Percentiles rank a stretch among this genome's conserved stretches.
phyloP scores from a whole-genome alignment of 30 jellyfish, hydroid and myxozoan genomes.

The Calvadosia cruxmelitensis region DNA sequence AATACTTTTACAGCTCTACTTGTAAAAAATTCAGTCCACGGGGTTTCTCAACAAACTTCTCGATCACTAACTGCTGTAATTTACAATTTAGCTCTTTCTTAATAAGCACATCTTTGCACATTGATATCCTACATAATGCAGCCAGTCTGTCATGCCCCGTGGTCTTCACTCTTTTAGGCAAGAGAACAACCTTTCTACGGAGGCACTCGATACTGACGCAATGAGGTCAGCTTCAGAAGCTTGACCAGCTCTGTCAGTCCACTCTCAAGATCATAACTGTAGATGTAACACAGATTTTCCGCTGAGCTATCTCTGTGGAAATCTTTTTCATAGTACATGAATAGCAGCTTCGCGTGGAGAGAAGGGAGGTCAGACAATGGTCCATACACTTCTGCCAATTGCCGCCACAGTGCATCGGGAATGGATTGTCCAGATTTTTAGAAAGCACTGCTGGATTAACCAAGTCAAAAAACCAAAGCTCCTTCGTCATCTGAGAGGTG shows the following conservation, averaged over 20 bases:
- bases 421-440: slow-evolving; percentile 3
- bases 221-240: slow-evolving; percentile 7
- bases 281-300: slow-evolving; percentile 2
- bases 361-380: slow-evolving; percentile 3
- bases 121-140: slow-evolving; percentile 15
- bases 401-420: slow-evolving; percentile 6
- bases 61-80: not conserved
- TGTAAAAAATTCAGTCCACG: slow-evolving; percentile 6
- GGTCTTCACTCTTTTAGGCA: slow-evolving; percentile 10
- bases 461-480: slow-evolving; percentile 16
- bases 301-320: slow-evolving; percentile 4
- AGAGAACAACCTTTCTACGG: slow-evolving; percentile 31
- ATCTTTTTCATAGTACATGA: slow-evolving; percentile 13
- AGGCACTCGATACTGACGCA: slow-evolving; percentile 16
- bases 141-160: slow-evolving; percentile 43
- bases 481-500: slow-evolving; percentile 10
- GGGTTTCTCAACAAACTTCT: slow-evolving; percentile 24
- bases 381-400: slow-evolving; percentile 14
- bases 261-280: not conserved
- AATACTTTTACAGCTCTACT: too few species aligned
- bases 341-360: slow-evolving; percentile 10
- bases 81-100: not conserved
- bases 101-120: slow-evolving; percentile 11
- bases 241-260: slow-evolving; percentile 16
- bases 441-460: slow-evolving; percentile 15